Base-by-base conservation (phyloP, 2,113 vertebrate genomes). In the Phrynocephalus versicolor region DNA sequence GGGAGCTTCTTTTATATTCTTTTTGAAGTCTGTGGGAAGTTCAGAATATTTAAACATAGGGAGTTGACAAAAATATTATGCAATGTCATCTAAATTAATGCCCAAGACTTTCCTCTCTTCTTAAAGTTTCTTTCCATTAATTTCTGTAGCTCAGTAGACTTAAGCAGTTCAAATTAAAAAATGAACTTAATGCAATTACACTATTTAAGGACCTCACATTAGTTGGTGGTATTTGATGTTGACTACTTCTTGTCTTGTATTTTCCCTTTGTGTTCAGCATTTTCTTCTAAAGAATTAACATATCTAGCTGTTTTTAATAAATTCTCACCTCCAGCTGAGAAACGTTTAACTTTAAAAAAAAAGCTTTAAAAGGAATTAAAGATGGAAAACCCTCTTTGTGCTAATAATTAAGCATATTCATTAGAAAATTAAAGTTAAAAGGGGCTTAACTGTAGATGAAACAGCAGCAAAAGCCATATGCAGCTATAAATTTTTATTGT, bases 381-480 rank as follows among this genome's bases (percentile, higher is more conserved):
- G 72, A 15, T 51, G 0, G 0, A n/a, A 62, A 82, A 81, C 84
- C 45, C 1, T 73, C 35, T 21, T n/a, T 76, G 1, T 70, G 39
- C 1, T 6, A 72, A 65, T 2, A 15, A 57, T 65, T 76, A 82
- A 88, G 15, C 33, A 69, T 83, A 79, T 90, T 89, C 91, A 74
- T 81, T 85, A 14, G 75, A 69, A 41, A 87, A 79, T 45, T 82
- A 89, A 79, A 82, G 39, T 83, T 78, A 86, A 90, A 89, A 91
- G 23, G 73, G 60, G 76, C 60, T 88, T 83, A 84, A 85, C 83
- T 85, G 78, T 64, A 86, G 67, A 67, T 75, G 30, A 92, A 77
- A 51, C 74, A 89, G 83, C 76, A 64, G 21, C 64, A 57, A 79
- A 86, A 86, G 60, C 64, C 0, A 0, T 60, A 82, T 1, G 64